phyloP scores from a whole-genome alignment of 2,888 invertebrate species.

The Metalampra italica region DNA sequence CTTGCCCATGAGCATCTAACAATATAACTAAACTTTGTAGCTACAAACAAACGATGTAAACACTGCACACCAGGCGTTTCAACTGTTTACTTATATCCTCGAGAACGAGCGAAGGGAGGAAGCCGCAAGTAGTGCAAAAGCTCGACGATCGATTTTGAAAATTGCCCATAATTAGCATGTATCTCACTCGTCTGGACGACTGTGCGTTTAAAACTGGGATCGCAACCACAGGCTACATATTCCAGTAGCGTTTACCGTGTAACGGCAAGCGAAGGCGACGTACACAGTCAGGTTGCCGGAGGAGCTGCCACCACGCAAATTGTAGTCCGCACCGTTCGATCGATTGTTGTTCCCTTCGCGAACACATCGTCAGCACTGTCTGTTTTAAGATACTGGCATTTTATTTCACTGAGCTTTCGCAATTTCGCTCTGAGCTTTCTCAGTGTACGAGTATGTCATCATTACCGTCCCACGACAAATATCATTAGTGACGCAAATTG shows the following conservation, averaged over 20 bases:
- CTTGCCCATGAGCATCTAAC: not conserved
- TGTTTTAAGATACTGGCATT: not conserved
- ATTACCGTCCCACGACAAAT: conserved; percentile 11
- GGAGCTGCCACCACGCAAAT: conserved; percentile 71
- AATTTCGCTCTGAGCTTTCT: not conserved
- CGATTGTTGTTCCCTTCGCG: conserved; percentile 51
- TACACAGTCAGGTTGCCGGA: conserved; percentile 73
- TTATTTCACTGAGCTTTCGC: not conserved
- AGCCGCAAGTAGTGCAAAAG: conserved; percentile 66
- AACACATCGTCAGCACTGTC: conserved; percentile 19
- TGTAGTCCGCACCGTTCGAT: conserved; percentile 49
- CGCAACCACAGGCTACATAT: conserved; percentile 69
- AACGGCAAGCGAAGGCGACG: conserved; percentile 70
- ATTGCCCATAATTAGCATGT: conserved; percentile 76
- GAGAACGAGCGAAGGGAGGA: conserved; percentile 59
- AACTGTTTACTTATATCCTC: conserved; percentile 45
- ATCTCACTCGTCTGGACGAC: conserved; percentile 67
- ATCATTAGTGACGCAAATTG: conserved; percentile 11
- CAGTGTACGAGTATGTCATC: not conserved
- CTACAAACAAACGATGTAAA: conserved; percentile 9
- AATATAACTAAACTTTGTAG: not conserved
- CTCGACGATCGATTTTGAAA: conserved; percentile 76
- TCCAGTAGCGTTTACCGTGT: conserved; percentile 76
- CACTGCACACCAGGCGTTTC: conserved; percentile 16
- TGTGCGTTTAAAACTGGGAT: conserved; percentile 66